phyloP scores from a whole-genome alignment of 2,797 vertebrate species.

The Setipinna tenuifilis region DNA sequence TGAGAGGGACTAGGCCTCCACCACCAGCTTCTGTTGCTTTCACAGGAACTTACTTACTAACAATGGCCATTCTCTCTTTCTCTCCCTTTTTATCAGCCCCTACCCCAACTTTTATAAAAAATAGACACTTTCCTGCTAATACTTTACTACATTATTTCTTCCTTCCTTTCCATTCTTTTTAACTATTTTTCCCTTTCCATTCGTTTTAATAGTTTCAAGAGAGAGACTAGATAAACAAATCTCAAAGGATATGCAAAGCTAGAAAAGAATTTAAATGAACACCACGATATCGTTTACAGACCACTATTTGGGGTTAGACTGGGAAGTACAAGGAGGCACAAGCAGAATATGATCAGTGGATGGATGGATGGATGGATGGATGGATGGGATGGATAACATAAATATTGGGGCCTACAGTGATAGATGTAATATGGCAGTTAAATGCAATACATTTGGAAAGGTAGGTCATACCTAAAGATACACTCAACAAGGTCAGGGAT shows the following conservation, averaged over 20 bases:
- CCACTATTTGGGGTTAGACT: neutral
- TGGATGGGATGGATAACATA: neutral
- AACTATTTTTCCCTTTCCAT: neutral
- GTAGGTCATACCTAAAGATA: too few species aligned
- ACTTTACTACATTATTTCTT: neutral
- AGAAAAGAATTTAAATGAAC: neutral
- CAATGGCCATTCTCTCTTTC: neutral
- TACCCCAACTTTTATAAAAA: neutral
- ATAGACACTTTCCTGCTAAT: neutral
- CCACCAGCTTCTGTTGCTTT: neutral
- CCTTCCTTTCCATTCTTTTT: neutral
- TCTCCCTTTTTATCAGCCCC: neutral
- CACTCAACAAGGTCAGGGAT: too few species aligned
- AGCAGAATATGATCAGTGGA: neutral
- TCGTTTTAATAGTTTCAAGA: constrained; percentile 8
- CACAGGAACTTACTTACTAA: neutral
- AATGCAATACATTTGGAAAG: too few species aligned
- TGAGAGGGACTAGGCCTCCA: constrained; percentile 14
- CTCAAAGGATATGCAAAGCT: neutral
- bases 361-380: neutral
- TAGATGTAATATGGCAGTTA: too few species aligned
- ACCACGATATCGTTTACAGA: neutral
- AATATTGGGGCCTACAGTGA: neutral
- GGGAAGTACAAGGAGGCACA: neutral
- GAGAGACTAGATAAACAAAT: neutral